phyloP scores from a whole-genome alignment of 92 coral and sea anemone species.

The Phenganax subtilis region DNA sequence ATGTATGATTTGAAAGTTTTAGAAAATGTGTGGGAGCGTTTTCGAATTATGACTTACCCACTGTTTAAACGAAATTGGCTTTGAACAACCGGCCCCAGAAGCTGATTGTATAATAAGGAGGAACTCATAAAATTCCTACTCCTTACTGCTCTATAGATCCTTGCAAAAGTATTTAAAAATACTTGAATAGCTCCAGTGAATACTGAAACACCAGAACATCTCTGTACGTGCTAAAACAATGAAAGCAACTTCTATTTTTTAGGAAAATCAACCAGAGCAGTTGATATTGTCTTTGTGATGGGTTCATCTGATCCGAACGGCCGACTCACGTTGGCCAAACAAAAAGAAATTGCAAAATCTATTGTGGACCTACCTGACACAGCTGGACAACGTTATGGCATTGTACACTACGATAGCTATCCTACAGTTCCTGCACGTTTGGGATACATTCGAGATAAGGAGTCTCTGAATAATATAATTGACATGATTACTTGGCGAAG shows the following conservation, averaged over 20 bases:
- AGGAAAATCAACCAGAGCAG: conserved; percentile 19
- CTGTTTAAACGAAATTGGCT: too few species aligned
- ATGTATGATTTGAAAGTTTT: too few species aligned
- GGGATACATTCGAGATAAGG: conserved; percentile 33
- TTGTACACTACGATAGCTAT: conserved; percentile 30
- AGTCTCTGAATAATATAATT: conserved; percentile 6
- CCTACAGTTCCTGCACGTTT: conserved; percentile 34
- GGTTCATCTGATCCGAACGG: conserved; percentile 38
- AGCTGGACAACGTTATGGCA: conserved; percentile 27
- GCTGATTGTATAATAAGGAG: too few species aligned
- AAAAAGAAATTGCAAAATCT: conserved; percentile 32
- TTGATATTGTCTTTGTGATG: conserved; percentile 22
- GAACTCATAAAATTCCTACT: too few species aligned
- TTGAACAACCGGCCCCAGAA: too few species aligned
- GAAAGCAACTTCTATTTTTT: not conserved
- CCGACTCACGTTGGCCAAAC: conserved; percentile 26
- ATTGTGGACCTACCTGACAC: conserved; percentile 28
- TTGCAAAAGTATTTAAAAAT: too few species aligned
- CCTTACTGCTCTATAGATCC: too few species aligned
- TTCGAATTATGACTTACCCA: too few species aligned
- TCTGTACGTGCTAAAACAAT: not conserved
- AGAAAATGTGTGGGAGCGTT: too few species aligned
- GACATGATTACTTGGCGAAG: conserved; percentile 37
- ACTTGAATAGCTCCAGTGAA: too few species aligned
- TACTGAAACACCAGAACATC: too few species aligned